Evolutionary conservation across 2,888 invertebrate species (phyloP), one percentile per base, ranked within the genome.

Genomic region (Odontocolon sp.): DNA sequence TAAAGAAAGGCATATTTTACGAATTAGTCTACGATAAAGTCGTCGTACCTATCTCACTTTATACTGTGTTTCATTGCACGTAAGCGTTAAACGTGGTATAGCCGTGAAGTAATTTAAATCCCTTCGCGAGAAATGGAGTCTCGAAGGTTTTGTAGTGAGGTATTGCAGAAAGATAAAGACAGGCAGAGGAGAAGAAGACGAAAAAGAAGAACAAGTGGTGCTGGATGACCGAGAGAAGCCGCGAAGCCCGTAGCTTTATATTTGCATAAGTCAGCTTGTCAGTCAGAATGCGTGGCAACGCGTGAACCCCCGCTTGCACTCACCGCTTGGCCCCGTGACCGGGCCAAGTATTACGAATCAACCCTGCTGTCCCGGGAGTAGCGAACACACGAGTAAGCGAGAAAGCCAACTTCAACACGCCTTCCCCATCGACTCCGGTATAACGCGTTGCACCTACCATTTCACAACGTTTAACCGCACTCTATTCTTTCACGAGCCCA

Each of bases 191-290:
- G 47, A 28, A 52, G 21, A 45, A 5, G 47, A 52, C 36, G 63
- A 56, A 33, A 45, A 50, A 67, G 42, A 68, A 21, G 28, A 38
- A 42, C 11, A 61, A 47, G 61, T 33, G 38, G 63, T 61, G 70
- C 26, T 18, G n/a, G 47, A 56, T 14, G 42, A 40, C 61, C 31
- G 33, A 69, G 54, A 73, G 16, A 56, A 69, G 33, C 38, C 59
- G 59, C 45, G 64, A 4, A 63, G 57, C 23, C 28, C 63, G 47
- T 64, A 23, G 40, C 57, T 54, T n/a, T 38, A 72, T 72, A 72
- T 90, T 90, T 90, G 90, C 90, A 89, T 89, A 89, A 90, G 89
- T 90, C 89, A 89, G 89, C 83, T 88, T 89, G 89, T 89, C 90
- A 89, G 89, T 90, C 90, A 89, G 86, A 85, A 85, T 82, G 84